Base-by-base conservation (phyloP, 2,113 vertebrate genomes). In the Rhodinocichla rosea region DNA sequence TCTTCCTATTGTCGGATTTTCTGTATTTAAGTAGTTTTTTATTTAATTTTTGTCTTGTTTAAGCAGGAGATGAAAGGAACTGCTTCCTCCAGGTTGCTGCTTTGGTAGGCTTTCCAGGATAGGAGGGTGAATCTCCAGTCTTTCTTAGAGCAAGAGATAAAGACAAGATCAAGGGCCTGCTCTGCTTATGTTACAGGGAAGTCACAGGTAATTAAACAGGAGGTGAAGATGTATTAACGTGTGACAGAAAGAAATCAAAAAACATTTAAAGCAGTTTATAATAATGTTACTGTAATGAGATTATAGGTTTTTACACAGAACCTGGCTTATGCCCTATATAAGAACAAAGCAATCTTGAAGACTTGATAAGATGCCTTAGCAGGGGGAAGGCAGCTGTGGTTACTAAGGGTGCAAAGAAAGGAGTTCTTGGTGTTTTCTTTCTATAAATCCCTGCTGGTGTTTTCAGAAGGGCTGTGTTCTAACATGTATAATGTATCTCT, bases 21-120 rank as follows among this genome's bases (percentile, higher is more conserved):
- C 64, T 78, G 19, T 60, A 77, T 88, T 90, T 94, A 96, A 91
- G 50, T 74, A 91, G n/a, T 93, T 92, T 88, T 91, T 81, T 15
- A 81, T 95, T 93, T 92, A 86, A 68, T 86, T 83, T 77, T 90
- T 90, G 23, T 62, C 83, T 92, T 88, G 30, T 71, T 90, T 88
- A 90, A 88, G 55, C 26, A 59, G 60, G 20, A 94, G 71, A 81
- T 83, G 44, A 94, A 96, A 90, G 39, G 18, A 86, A 56, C 28
- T 52, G 9, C 26, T 93, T 89, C 64, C 64, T 93, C 71, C 60
- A 81, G 8, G 27, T 83, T 78, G 11, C 32, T 69, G 28, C 44
- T 93, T 86, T 92, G 30, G 26, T 59, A 63, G 32, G 56, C n/a
- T 94, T 90, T 86, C 21, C 49, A 49, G 21, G 26, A 27, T 5